Evolutionary conservation across 2,888 invertebrate genomes (phyloP).

Genomic region (Chelonus formosanus): DNA sequence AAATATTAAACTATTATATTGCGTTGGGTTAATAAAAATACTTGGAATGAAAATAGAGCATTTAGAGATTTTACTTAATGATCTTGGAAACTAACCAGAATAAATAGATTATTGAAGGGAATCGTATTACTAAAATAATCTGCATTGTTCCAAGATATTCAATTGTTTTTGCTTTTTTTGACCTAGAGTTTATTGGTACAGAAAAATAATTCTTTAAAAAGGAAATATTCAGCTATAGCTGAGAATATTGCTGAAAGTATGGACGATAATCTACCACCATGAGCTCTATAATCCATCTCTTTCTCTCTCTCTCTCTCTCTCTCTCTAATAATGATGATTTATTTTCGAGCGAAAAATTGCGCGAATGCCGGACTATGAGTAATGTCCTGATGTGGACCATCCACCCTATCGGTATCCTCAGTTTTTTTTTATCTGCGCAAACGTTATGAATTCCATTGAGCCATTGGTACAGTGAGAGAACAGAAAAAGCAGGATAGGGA

Average conservation of each 20-base stretch:
- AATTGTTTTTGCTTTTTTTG: too few relatives aligned
- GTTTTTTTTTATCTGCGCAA: conserved; percentile 57
- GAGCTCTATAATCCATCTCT: conserved; percentile 28
- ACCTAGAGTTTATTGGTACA: too few relatives aligned
- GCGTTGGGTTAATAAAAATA: too few relatives aligned
- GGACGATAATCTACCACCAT: conserved; percentile 58
- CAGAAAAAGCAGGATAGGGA: conserved; percentile 24
- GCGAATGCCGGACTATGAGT: conserved; percentile 68
- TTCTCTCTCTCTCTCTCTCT: conserved; percentile 36
- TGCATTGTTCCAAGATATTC: too few relatives aligned
- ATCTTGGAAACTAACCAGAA: too few relatives aligned
- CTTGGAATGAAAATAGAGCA: too few relatives aligned
- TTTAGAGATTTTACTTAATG: too few relatives aligned
- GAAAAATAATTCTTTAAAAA: too few relatives aligned
- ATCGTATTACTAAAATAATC: too few relatives aligned
- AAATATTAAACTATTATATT: too few relatives aligned
- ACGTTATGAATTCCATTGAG: conserved; percentile 61
- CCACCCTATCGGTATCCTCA: conserved; percentile 22
- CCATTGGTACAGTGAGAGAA: conserved; percentile 47
- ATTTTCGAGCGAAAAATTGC: conserved; percentile 70
- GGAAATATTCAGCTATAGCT: neutral
- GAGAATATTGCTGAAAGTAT: conserved; percentile 35
- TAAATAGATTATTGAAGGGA: too few relatives aligned
- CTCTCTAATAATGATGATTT: conserved; percentile 71
- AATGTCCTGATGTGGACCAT: conserved; percentile 65